phyloP scores from a whole-genome alignment of 2,113 vertebrate species.

The Vulpes vulpes region DNA sequence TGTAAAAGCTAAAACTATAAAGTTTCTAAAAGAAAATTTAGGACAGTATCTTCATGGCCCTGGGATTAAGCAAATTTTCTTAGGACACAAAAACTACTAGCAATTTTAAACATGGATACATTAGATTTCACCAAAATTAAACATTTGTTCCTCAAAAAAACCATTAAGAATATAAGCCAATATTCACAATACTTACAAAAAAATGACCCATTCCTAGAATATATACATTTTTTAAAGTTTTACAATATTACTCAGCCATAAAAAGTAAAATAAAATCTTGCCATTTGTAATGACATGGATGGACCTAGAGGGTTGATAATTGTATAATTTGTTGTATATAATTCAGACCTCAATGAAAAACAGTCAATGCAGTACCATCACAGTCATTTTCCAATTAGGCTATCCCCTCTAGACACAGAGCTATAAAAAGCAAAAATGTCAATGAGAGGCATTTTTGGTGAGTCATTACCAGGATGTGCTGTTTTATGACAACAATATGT shows the following conservation, averaged over 20 bases:
- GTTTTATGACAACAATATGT: background rate
- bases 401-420: background rate
- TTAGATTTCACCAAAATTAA: constrained; percentile 38
- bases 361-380: background rate
- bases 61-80: background rate
- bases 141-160: background rate
- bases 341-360: background rate
- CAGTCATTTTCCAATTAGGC: background rate
- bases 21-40: background rate
- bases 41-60: background rate
- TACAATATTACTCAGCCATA: background rate
- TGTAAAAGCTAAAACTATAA: background rate
- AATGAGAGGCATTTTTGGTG: background rate
- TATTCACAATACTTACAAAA: background rate
- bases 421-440: background rate
- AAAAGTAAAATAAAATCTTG: background rate
- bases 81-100: background rate
- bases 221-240: background rate
- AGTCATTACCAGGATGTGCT: background rate
- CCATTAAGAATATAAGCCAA: background rate
- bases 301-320: background rate
- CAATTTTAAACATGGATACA: background rate
- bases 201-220: background rate
- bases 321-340: background rate
- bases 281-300: background rate